A percentile compares a stretch with the other conserved stretches of the same genome.
Conservation (phyloP, 2,797 vertebrate genomes). For the Falco berigora region DNA sequence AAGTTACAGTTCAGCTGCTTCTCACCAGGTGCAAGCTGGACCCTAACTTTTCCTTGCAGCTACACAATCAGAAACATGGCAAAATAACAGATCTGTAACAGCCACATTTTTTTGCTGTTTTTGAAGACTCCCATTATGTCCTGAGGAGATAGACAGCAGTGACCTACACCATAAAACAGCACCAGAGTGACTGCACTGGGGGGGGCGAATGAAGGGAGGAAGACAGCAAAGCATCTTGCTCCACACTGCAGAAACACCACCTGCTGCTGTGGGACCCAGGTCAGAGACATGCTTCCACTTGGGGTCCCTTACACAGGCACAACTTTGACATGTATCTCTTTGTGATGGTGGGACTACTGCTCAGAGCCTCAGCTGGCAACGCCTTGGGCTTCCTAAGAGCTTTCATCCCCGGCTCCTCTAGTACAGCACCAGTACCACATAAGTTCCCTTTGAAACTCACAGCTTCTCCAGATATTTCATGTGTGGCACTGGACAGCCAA, state of each 20-base stretch:
- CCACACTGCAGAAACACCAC: not conserved
- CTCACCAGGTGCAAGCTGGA: not conserved
- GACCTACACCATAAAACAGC: not conserved
- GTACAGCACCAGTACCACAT: not conserved
- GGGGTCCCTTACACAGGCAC: not conserved
- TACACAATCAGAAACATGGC: not conserved
- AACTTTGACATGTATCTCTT: not conserved
- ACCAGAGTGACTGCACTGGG: not conserved
- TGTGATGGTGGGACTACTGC: not conserved
- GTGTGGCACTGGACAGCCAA: not conserved
- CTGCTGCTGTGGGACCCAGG: not conserved
- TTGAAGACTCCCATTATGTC: accelerated
- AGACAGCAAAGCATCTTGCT: not conserved
- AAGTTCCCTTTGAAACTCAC: not conserved
- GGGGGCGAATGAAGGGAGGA: not conserved
- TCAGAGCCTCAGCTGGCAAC: not conserved
- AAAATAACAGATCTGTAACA: not conserved
- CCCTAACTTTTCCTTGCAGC: not conserved
- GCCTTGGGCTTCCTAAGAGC: not conserved
- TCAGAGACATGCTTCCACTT: not conserved
- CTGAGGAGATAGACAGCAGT: not conserved
- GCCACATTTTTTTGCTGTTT: not conserved
- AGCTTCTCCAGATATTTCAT: not conserved
- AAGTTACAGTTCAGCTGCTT: not conserved
- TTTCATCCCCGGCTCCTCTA: not conserved